Conservation (phyloP, 1,140 invertebrate species). For the Temnothorax nylanderi region DNA sequence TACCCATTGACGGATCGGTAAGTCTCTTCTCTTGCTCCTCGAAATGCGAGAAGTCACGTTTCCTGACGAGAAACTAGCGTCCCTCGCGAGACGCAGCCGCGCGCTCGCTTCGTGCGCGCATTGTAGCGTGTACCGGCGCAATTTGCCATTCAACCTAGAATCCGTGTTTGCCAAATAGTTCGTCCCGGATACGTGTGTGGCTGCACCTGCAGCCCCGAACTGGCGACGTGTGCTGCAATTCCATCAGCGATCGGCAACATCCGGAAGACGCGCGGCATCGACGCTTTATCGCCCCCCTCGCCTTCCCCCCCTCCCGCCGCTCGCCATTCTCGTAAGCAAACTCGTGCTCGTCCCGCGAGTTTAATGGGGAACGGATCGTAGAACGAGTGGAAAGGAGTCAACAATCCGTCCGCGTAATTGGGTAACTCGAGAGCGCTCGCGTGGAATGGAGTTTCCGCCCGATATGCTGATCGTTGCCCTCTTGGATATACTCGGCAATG, state of each 20-base stretch:
- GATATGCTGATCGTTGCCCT: conserved; percentile 27
- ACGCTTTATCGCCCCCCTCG: not conserved
- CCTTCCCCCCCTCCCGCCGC: not conserved
- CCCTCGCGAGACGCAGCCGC: not conserved
- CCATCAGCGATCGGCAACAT: conserved; percentile 28
- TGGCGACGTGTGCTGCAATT: conserved; percentile 37
- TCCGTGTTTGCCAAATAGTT: conserved; percentile 50
- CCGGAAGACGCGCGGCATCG: conserved; percentile 8
- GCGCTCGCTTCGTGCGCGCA: not conserved
- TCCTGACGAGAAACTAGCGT: not conserved
- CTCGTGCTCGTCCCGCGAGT: not conserved
- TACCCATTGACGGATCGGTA: not conserved
- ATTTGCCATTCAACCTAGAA: conserved; percentile 52
- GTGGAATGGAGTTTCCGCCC: not conserved
- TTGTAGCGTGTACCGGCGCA: conserved; percentile 26
- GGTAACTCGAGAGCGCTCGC: conserved; percentile 33
- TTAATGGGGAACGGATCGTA: conserved; percentile 31
- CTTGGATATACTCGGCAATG: not conserved
- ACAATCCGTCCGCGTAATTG: conserved; percentile 55
- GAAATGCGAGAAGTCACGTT: conserved; percentile 33
- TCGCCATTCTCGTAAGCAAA: not conserved
- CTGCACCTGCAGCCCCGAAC: conserved; percentile 1
- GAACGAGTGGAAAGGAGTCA: conserved; percentile 51
- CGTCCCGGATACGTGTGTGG: not conserved
- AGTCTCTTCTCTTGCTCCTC: not conserved